phyloP scores from a whole-genome alignment of 1,140 invertebrate species.

The Zophobas atratus region DNA sequence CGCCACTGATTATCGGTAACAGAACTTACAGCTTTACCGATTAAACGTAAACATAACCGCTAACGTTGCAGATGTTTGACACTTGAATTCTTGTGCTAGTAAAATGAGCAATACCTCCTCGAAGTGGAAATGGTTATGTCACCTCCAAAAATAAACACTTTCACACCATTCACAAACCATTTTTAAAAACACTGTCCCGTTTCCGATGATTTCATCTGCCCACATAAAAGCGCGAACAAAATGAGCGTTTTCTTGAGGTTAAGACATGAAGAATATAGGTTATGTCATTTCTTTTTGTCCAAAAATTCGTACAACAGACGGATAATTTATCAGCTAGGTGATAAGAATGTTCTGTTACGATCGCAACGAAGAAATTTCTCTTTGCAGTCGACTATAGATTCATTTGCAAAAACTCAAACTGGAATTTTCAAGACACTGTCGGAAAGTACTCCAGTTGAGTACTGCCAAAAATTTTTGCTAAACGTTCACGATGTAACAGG shows the following conservation, averaged over 20 bases:
- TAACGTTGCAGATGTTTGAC: background rate
- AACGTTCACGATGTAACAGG: conserved; percentile 79
- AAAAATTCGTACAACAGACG: background rate
- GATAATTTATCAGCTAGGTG: conserved; percentile 3
- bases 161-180: too few species aligned
- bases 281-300: conserved; percentile 26
- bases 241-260: conserved; percentile 5
- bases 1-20: conserved; percentile 16
- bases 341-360: background rate
- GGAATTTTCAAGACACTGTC: conserved; percentile 73
- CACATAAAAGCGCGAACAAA: background rate
- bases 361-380: conserved; percentile 64
- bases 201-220: background rate
- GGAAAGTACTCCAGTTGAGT: conserved; percentile 77
- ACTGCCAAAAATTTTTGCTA: conserved; percentile 77
- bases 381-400: conserved; percentile 69
- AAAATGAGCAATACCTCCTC: background rate
- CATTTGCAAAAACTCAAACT: conserved; percentile 70
- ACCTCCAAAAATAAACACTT: conserved; percentile 44
- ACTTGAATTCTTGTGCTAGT: background rate
- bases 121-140: background rate
- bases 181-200: background rate
- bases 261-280: conserved; percentile 22
- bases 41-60: background rate
- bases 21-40: background rate